These are phyloP conservation scores for Lichenostomus cassidix DNA, from an alignment of 2,113 vertebrate species.

Conservation along the genomic window DNA sequence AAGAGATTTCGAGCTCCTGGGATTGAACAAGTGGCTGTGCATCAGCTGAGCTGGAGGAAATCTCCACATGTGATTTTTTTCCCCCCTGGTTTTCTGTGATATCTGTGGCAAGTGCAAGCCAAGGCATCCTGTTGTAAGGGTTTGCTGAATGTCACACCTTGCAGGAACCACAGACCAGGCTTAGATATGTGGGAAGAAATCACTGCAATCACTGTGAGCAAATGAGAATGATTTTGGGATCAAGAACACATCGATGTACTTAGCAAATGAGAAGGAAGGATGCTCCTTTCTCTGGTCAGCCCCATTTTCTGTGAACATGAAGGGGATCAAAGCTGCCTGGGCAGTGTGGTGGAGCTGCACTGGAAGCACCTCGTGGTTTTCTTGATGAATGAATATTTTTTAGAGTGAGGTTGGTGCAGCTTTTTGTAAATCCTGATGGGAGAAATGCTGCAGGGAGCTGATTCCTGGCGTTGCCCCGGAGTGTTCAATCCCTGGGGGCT, in stretches of 20 bases:
- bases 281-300: neutral
- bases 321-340: neutral
- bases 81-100: neutral
- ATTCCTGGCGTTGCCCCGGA: neutral
- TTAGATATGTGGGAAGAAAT: neutral
- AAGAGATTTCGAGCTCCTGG: neutral
- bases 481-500: accelerated
- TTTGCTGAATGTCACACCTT: neutral
- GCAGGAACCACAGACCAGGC: neutral
- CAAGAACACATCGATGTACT: neutral
- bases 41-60: slow-evolving; percentile 12
- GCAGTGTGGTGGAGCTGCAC: neutral
- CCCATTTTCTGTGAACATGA: neutral
- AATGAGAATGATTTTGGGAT: neutral
- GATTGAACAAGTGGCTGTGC: neutral
- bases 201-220: neutral
- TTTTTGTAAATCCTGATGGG: neutral
- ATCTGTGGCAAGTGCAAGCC: neutral
- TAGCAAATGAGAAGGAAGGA: neutral
- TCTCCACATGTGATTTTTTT: neutral
- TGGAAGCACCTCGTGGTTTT: neutral
- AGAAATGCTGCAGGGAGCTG: neutral
- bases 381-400: neutral
- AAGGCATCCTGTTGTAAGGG: neutral
- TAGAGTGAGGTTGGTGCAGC: neutral